phyloP scores from a whole-genome alignment of 2,888 invertebrate genomes.

The Lucinisca nassula region DNA sequence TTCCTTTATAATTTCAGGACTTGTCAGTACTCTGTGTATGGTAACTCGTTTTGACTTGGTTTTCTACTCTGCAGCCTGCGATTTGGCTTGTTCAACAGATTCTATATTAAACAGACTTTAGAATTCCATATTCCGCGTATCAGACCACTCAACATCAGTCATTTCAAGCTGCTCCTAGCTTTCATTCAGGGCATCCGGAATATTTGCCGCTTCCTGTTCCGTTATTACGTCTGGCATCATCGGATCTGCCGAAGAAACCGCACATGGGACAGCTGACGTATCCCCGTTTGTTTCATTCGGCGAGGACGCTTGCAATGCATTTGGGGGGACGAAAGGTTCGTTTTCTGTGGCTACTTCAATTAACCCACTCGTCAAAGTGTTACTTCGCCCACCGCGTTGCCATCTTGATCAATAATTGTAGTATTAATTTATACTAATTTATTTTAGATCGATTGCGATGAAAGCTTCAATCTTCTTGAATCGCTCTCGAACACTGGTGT shows the following conservation, averaged over 20 bases:
- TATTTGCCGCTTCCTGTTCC: not conserved
- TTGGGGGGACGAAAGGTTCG: too few species aligned
- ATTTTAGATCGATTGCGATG: too few species aligned
- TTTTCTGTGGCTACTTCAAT: too few species aligned
- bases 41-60: not conserved
- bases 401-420: not conserved
- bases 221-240: not conserved
- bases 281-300: not conserved
- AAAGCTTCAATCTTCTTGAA: too few species aligned
- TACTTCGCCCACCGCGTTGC: not conserved
- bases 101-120: not conserved
- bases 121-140: not conserved
- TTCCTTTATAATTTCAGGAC: too few species aligned
- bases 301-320: too few species aligned
- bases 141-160: not conserved
- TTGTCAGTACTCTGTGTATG: constrained; percentile 8
- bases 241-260: not conserved
- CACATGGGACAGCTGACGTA: too few species aligned
- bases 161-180: not conserved
- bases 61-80: too few species aligned
- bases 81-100: not conserved
- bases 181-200: not conserved
- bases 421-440: too few species aligned
- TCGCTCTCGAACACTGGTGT: too few species aligned
- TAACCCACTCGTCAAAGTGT: not conserved